A percentile compares a stretch with the other conserved stretches of the same genome.
Conservation (phyloP, 2,797 vertebrate species). For the Rhodeus uyekii region DNA sequence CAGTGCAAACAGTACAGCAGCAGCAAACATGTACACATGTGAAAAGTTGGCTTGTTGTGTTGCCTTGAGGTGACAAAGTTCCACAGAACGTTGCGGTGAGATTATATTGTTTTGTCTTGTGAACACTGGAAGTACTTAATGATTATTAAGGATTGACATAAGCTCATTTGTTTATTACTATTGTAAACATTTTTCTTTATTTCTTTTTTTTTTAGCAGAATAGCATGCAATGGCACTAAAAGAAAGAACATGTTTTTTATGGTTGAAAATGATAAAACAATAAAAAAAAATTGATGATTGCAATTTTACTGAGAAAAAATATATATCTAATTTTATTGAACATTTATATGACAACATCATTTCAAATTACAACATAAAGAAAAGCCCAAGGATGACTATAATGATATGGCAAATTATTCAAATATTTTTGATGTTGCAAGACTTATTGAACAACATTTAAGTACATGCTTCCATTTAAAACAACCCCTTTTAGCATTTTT, state of each 20-base stretch:
- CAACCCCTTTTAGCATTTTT: background rate
- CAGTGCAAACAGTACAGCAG: background rate
- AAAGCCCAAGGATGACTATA: background rate
- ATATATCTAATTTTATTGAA: background rate
- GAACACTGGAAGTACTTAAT: background rate
- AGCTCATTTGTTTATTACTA: background rate
- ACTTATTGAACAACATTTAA: background rate
- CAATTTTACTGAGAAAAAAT: background rate
- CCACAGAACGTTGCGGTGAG: background rate
- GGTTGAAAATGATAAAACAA: background rate
- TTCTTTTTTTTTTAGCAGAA: background rate
- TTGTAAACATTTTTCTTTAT: background rate
- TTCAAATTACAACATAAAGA: background rate
- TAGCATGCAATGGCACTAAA: background rate
- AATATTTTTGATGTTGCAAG: background rate
- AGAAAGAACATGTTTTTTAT: background rate
- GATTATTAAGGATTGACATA: background rate
- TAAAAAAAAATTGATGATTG: too few species aligned
- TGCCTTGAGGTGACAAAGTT: conserved; percentile 10
- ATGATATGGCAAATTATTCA: background rate
- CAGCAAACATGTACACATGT: background rate
- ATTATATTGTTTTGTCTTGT: background rate
- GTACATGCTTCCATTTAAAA: background rate
- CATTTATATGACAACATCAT: background rate
- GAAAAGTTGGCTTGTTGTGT: background rate